phyloP scores from a whole-genome alignment of 2,888 invertebrate species.

The Trichogramma evanescens region DNA sequence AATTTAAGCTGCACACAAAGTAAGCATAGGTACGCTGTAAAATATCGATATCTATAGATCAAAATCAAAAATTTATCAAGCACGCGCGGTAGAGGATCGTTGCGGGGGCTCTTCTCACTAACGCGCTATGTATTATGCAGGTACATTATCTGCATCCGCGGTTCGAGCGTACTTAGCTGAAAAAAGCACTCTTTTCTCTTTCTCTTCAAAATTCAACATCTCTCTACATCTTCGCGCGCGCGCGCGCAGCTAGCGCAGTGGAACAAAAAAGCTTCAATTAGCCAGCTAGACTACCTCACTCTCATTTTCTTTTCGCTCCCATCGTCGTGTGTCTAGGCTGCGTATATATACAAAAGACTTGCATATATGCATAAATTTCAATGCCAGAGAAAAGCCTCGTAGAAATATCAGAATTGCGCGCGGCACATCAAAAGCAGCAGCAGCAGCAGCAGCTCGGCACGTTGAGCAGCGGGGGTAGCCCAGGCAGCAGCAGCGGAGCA shows the following conservation, averaged over 20 bases:
- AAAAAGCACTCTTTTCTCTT: background rate
- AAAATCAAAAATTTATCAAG: no score
- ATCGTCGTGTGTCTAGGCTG: background rate
- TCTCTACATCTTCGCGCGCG: background rate
- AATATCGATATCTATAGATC: no score
- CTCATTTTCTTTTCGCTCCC: background rate
- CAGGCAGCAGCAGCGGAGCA: background rate
- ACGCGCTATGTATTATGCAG: no score
- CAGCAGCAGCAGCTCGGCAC: background rate
- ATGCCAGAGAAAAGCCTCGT: no score
- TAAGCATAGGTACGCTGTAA: no score
- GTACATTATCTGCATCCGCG: no score
- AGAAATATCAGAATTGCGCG: background rate
- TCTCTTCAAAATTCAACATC: background rate
- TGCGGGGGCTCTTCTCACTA: no score
- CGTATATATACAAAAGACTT: no score
- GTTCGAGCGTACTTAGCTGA: no score
- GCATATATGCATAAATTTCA: no score
- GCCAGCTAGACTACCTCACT: background rate
- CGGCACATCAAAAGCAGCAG: background rate
- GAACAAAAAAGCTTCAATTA: constrained; percentile 1
- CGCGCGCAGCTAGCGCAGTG: background rate
- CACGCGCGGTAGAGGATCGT: no score
- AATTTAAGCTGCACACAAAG: no score
- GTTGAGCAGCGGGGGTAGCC: background rate